Conservation (phyloP, 2,113 vertebrate genomes). For the Sitta europaea region DNA sequence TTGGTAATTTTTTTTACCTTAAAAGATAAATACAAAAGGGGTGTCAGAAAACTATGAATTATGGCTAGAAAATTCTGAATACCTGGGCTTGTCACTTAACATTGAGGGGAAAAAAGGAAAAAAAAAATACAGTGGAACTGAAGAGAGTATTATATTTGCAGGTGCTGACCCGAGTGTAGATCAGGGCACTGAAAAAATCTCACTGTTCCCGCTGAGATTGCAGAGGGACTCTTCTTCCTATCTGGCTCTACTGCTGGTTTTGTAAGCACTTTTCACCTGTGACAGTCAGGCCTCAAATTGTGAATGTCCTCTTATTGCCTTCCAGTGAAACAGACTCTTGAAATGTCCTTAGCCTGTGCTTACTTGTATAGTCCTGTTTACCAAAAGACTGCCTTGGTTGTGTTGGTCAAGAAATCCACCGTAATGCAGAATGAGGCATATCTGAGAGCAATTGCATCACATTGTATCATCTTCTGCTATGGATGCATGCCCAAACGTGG, state of each 20-base stretch:
- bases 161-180: background rate
- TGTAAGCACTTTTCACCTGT: conserved; percentile 39
- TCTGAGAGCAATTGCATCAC: conserved; percentile 36
- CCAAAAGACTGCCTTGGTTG: conserved; percentile 15
- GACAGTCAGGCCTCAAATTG: conserved; percentile 49
- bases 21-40: background rate
- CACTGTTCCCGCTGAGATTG: background rate
- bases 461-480: conserved; percentile 28
- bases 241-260: conserved; percentile 42
- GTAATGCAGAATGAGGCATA: conserved; percentile 13
- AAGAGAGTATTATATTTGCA: background rate
- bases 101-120: background rate
- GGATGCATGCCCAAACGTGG: background rate
- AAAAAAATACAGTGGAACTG: background rate
- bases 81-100: background rate
- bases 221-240: conserved; percentile 30
- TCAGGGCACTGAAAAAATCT: background rate
- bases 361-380: conserved; percentile 28
- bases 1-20: conserved; percentile 3
- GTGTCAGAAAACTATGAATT: background rate
- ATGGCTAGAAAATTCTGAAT: background rate
- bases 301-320: conserved; percentile 49
- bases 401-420: conserved; percentile 23
- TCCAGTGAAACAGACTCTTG: conserved; percentile 50
- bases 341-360: conserved; percentile 27